Percentiles rank a stretch among this genome's conserved stretches.
phyloP scores from a whole-genome alignment of 2,113 vertebrate species.

The Hipposideros armiger region DNA sequence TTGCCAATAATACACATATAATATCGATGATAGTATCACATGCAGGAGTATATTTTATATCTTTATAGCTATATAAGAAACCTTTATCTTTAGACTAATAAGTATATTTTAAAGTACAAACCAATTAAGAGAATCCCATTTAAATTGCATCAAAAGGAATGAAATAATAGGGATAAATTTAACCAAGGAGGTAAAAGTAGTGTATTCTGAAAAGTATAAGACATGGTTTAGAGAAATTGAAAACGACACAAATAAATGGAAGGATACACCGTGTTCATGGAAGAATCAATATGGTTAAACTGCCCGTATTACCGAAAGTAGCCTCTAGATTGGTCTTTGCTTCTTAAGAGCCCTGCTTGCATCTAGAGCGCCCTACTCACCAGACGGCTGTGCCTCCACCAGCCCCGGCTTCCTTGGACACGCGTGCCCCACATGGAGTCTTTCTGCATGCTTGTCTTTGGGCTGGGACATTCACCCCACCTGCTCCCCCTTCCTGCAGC shows the following conservation, averaged over 20 bases:
- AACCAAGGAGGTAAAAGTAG: background rate
- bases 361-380: background rate
- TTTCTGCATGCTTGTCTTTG: background rate
- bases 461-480: rapidly evolving
- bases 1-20: background rate
- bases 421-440: background rate
- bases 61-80: background rate
- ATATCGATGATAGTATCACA: background rate
- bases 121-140: background rate
- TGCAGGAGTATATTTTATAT: background rate
- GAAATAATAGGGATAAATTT: background rate
- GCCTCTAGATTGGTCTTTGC: background rate
- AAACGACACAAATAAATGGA: no score
- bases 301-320: no score
- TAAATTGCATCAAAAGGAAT: background rate
- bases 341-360: background rate
- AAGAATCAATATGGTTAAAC: no score
- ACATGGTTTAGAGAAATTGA: background rate
- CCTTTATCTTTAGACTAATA: background rate
- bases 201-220: background rate
- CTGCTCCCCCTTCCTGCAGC: background rate
- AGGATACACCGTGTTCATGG: no score
- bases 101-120: background rate
- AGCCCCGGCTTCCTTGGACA: background rate
- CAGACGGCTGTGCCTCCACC: rapidly evolving